These are phyloP conservation scores for Chromoteleia sp. DNA, from an alignment of 2,888 invertebrate species.

Conservation along the genomic window DNA sequence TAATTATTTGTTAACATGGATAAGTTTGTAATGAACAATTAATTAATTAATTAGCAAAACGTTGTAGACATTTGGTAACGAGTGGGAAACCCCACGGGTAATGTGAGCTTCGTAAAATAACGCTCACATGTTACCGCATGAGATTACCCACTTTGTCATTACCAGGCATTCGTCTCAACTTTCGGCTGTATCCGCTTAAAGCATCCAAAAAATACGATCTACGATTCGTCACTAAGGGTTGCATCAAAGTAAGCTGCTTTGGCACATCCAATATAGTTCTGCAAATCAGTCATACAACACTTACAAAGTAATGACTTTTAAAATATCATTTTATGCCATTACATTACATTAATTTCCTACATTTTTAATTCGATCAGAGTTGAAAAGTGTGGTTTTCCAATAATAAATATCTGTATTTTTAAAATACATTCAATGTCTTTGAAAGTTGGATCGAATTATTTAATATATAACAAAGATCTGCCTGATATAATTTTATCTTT, in stretches of 20 bases:
- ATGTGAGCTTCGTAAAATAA: slow-evolving; percentile 88
- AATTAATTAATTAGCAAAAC: slow-evolving; percentile 66
- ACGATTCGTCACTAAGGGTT: slow-evolving; percentile 29
- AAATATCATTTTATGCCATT: no score
- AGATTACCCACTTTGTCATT: slow-evolving; percentile 91
- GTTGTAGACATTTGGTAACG: slow-evolving; percentile 85
- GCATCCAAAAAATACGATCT: slow-evolving; percentile 33
- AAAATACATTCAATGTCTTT: no score
- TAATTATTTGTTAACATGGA: neutral
- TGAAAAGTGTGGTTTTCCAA: no score
- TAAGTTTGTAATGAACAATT: slow-evolving; percentile 14
- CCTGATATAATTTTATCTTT: no score
- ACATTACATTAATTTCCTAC: no score
- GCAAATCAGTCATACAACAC: slow-evolving; percentile 39
- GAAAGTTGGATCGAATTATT: no score
- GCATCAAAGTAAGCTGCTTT: slow-evolving; percentile 46
- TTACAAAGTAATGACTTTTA: neutral
- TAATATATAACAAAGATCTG: no score
- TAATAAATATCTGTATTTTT: no score
- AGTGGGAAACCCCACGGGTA: slow-evolving; percentile 94
- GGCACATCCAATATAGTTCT: slow-evolving; percentile 54
- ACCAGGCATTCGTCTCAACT: slow-evolving; percentile 77
- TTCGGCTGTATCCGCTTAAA: slow-evolving; percentile 52
- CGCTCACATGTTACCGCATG: slow-evolving; percentile 99
- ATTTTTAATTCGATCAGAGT: no score